Evolutionary conservation across 2,888 invertebrate genomes (phyloP).

Genomic region (Ptychoptera albimana): DNA sequence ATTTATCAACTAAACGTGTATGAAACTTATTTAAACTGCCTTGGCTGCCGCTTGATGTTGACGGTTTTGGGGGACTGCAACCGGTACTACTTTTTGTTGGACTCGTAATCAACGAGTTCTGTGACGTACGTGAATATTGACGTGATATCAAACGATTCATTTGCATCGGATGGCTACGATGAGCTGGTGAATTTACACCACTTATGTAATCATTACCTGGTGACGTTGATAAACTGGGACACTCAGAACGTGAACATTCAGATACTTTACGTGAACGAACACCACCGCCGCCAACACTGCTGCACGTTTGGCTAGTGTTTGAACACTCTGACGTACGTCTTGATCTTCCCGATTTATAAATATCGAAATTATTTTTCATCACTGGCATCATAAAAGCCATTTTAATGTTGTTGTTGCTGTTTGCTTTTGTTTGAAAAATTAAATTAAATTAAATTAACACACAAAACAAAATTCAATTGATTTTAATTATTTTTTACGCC

Average conservation of each 20-base stretch:
- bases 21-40: conserved; percentile 56
- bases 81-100: conserved; percentile 44
- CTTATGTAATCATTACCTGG: conserved; percentile 37
- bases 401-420: too few relatives aligned
- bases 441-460: neutral
- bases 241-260: conserved; percentile 38
- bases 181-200: conserved; percentile 30
- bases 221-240: conserved; percentile 47
- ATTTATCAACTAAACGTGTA: conserved; percentile 50
- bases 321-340: conserved; percentile 63
- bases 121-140: conserved; percentile 42
- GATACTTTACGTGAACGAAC: conserved; percentile 45
- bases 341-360: conserved; percentile 64
- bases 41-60: conserved; percentile 36
- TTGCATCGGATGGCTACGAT: conserved; percentile 33
- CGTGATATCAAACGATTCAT: conserved; percentile 34
- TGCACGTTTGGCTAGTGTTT: conserved; percentile 20
- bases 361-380: conserved; percentile 85
- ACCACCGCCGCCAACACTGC: too few relatives aligned
- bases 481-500: neutral
- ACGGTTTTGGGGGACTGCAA: conserved; percentile 36
- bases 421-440: neutral
- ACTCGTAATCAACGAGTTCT: conserved; percentile 41
- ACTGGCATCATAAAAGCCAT: conserved; percentile 97
- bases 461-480: neutral